Base-by-base conservation (phyloP, 2,797 vertebrate genomes). In the Danio jaintianensis region DNA sequence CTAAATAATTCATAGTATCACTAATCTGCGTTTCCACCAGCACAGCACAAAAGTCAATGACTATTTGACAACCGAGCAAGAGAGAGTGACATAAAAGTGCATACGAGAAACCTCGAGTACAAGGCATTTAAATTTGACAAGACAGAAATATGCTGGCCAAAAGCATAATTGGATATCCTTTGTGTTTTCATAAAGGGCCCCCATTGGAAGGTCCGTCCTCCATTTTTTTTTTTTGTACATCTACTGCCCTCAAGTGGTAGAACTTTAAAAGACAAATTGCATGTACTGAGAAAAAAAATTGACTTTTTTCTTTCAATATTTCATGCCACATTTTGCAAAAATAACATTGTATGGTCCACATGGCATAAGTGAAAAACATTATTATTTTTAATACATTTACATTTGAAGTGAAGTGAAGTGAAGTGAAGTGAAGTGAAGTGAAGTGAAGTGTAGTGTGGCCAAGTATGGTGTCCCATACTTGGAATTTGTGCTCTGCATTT, bases 161-260 rank as follows among this genome's bases (percentile, higher is more conserved):
- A 45, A 29, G 29, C 29, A 72, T 59, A 81, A 81, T 29, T 75
- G 69, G 62, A 79, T 63, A 75, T 80, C 45, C 42, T 71, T 64
- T 59, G 20, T 56, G 36, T 42, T 80, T 43, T 45, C 36, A 1
- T 16, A 29, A 62, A n/a, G 38, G 12, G n/a, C 22, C 16, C 16
- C 43, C 0, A 7, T 11, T 53, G 36, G 58, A 42, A 3, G 4
- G 47, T 59, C 62, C 20, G 12, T 50, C 8, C 75, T 58, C 16
- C n/a, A 47, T 73, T 29, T 72, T 16, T 75, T 13, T 55, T 36
- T 72, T 18, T 53, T 86, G 88, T 85, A 86, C 52, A 79, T 89
- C 89, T 70, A 92, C 89, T 93, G 93, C 92, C 91, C 90, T 87
- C 93, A 88, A 88, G 83, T 88, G 93, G 75, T 1, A 22, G 18